Evolutionary conservation across 2,113 vertebrate genomes (phyloP), one percentile per base, ranked within the genome.

Genomic region (Spea multiplicata): DNA sequence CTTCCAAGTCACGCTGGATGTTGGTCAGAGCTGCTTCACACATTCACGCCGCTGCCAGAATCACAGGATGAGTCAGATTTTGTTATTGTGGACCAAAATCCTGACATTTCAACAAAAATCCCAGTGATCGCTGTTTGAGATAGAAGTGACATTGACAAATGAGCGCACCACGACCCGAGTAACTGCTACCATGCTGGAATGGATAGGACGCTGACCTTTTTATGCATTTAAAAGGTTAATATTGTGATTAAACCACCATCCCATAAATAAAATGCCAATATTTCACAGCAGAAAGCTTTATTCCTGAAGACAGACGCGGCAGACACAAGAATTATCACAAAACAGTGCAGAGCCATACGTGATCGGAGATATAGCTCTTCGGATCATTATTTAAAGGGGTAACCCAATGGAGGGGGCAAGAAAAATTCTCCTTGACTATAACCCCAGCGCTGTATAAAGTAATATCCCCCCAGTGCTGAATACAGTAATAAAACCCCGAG

Each of bases 21-120:
- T 55, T 71, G 75, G 45, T 62, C 75, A 48, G 8, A 16, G 50
- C 65, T 12, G 50, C 66, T 76, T 69, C 8, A 48, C 61, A 50
- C 62, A 66, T 57, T 67, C 65, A 61, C 9, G 52, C 47, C 44
- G 52, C 75, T 50, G 75, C 45, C 66, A 49, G 75, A 45, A 45
- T 49, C 66, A 49, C 7, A 47, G 52, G 46, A 62, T 77, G 75
- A 77, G n/a, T 77, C 75, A 77, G 45, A 68, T 17, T 14, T 77
- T 77, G 66, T 77, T 77, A 71, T 70, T 77, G 49, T 30, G 49
- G 49, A 69, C 53, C 52, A 14, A 67, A 76, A 69, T 44, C 5
- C 52, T 69, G 44, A 59, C n/a, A 69, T 69, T 76, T 49, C 14
- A 4, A 6, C 66, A 76, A 59, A 76, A 69, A 30, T 47, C 16